These are phyloP conservation scores for Aphidius colemani DNA, from an alignment of 2,888 invertebrate genomes.

Conservation along the genomic window DNA sequence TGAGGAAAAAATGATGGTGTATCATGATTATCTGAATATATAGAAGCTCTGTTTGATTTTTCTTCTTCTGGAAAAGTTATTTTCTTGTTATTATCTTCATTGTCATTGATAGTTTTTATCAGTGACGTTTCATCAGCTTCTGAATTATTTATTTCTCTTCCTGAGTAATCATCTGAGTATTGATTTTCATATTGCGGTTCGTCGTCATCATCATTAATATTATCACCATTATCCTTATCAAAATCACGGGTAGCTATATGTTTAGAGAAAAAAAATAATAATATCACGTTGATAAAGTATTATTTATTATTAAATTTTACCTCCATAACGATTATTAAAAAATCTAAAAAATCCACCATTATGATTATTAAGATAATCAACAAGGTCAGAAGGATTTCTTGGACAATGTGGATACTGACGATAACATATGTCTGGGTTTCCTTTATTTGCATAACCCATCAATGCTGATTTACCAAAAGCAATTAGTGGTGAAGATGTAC, in stretches of 20 bases:
- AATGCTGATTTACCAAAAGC: constrained; percentile 77
- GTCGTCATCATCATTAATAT: constrained; percentile 23
- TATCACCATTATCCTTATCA: constrained; percentile 16
- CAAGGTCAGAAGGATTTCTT: constrained; percentile 71
- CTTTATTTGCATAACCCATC: constrained; percentile 73
- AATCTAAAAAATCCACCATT: constrained; percentile 85
- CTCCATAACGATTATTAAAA: constrained; percentile 60
- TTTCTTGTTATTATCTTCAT: constrained; percentile 20
- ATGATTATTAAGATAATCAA: constrained; percentile 81
- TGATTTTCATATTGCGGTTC: constrained; percentile 56
- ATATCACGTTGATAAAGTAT: background rate
- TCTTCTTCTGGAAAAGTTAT: constrained; percentile 36
- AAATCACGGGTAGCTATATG: background rate
- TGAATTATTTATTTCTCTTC: too few relatives aligned
- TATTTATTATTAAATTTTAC: constrained; percentile 2
- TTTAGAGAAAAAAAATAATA: background rate
- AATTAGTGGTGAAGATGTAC: constrained; percentile 68
- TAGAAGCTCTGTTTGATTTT: background rate
- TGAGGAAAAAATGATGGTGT: constrained; percentile 34
- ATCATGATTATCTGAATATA: too few relatives aligned
- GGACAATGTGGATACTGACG: constrained; percentile 77
- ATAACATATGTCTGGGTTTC: constrained; percentile 66
- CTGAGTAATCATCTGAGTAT: constrained; percentile 33
- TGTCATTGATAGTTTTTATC: background rate
- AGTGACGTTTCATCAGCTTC: too few relatives aligned